Percentiles rank a stretch among this genome's conserved stretches.
Evolutionary conservation across 2,888 invertebrate genomes (phyloP).

Genomic region (Ophraella communa): DNA sequence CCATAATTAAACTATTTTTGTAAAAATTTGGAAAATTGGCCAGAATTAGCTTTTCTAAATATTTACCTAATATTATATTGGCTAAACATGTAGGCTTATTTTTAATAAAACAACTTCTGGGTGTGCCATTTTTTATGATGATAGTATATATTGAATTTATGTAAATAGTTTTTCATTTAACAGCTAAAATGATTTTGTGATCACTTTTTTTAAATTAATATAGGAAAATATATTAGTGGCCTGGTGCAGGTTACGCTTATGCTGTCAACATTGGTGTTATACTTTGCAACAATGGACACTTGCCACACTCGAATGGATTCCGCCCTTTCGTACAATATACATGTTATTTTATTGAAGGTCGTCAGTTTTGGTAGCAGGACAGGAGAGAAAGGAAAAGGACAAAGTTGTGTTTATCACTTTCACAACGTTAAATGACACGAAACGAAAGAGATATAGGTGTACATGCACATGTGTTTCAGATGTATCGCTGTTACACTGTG

Average conservation of each 20-base stretch:
- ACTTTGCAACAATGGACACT: neutral
- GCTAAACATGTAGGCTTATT: too few relatives aligned
- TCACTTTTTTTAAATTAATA: too few relatives aligned
- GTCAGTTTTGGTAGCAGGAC: constrained; percentile 16
- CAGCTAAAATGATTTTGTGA: too few relatives aligned
- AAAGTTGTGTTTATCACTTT: constrained; percentile 19
- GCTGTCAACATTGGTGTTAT: neutral
- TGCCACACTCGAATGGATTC: constrained; percentile 1
- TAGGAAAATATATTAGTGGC: neutral
- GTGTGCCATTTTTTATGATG: too few relatives aligned
- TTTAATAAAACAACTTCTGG: too few relatives aligned
- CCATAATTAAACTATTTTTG: too few relatives aligned
- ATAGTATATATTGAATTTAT: too few relatives aligned
- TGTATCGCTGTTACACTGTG: neutral
- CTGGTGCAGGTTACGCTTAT: neutral
- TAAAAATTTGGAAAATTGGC: too few relatives aligned
- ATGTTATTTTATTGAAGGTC: constrained; percentile 21
- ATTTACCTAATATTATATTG: too few relatives aligned
- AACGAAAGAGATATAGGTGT: constrained; percentile 26
- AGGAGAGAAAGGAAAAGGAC: neutral
- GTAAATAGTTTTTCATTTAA: too few relatives aligned
- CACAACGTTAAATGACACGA: constrained; percentile 20
- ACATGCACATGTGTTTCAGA: constrained; percentile 10
- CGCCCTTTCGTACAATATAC: constrained; percentile 15
- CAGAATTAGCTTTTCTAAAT: too few relatives aligned